Conservation (phyloP, 2,113 vertebrate species). For the Redunca redunca region DNA sequence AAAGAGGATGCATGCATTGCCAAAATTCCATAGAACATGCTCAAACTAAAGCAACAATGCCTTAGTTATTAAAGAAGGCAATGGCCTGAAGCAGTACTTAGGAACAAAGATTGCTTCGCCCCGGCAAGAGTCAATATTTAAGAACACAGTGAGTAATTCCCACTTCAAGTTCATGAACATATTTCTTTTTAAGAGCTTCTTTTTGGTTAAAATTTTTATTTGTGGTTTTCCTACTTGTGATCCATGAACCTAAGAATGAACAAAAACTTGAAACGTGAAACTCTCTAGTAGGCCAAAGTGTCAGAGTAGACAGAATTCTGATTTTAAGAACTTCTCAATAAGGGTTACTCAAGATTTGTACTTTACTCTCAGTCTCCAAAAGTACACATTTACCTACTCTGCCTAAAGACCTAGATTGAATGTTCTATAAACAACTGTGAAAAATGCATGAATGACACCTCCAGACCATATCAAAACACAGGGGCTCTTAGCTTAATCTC, state of each 20-base stretch:
- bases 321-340: constrained; percentile 30
- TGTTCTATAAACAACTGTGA: neutral
- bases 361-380: neutral
- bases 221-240: constrained; percentile 56
- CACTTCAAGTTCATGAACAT: constrained; percentile 50
- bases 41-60: constrained; percentile 36
- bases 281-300: neutral
- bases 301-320: neutral
- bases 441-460: constrained; percentile 4
- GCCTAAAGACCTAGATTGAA: neutral
- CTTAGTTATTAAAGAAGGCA: constrained; percentile 51
- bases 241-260: constrained; percentile 43
- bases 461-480: constrained; percentile 6
- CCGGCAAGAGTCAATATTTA: constrained; percentile 42
- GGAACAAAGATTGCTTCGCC: constrained; percentile 46
- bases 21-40: constrained; percentile 54
- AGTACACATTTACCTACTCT: neutral
- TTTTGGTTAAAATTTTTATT: constrained; percentile 46
- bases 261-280: constrained; percentile 41
- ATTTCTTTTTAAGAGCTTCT: constrained; percentile 59
- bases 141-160: constrained; percentile 59
- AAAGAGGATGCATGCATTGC: constrained; percentile 28
- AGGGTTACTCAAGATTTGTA: neutral
- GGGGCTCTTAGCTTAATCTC: neutral
- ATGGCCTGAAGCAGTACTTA: constrained; percentile 56